Percentiles rank a stretch among this genome's conserved stretches.
Conservation (phyloP, 1,140 invertebrate genomes). For the Branchinecta lynchi region DNA sequence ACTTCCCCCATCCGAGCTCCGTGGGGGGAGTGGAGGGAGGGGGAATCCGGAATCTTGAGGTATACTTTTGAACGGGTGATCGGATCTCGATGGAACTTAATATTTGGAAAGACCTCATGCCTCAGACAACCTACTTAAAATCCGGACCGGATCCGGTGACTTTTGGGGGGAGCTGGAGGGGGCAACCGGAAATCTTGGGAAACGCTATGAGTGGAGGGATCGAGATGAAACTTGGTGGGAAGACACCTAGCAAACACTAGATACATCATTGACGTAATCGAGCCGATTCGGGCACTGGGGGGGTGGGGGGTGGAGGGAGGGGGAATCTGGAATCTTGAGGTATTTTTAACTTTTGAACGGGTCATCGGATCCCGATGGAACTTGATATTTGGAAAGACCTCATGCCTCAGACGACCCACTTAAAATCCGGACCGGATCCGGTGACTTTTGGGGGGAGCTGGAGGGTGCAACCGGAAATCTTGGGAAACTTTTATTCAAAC, state of each 20-base stretch:
- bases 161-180: background rate
- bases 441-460: background rate
- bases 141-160: background rate
- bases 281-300: background rate
- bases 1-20: no score
- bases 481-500: no score
- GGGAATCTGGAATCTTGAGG: background rate
- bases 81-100: no score
- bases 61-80: no score
- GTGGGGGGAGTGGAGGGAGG: no score
- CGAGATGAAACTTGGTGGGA: slow-evolving; percentile 5
- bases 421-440: slow-evolving; percentile 1
- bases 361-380: no score
- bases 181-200: background rate
- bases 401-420: background rate
- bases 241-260: background rate
- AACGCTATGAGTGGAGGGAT: slow-evolving; percentile 1
- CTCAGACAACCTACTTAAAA: background rate
- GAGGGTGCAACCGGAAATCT: no score
- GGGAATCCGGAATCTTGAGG: no score
- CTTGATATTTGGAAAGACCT: background rate
- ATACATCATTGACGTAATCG: slow-evolving; percentile 6
- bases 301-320: background rate
- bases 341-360: no score
- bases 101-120: no score